Percentiles rank a stretch among this genome's conserved stretches.
Evolutionary conservation across 2,888 invertebrate species (phyloP).

Genomic region (Campoplex capitator): DNA sequence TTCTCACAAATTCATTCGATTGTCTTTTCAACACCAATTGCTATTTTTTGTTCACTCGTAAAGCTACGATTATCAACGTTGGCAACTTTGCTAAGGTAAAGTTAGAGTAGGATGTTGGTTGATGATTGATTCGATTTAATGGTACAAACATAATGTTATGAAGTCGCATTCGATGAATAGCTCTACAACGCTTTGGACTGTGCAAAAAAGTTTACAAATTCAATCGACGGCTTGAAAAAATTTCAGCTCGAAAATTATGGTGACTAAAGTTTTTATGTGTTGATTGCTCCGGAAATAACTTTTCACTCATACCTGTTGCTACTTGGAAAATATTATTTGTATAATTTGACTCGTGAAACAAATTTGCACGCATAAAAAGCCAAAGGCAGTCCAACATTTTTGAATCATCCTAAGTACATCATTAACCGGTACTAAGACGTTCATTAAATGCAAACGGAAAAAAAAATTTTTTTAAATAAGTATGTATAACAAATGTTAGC

Average conservation of each 20-base stretch:
- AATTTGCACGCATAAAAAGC: background rate
- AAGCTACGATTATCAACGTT: background rate
- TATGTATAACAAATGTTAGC: conserved; percentile 24
- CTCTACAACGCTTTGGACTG: background rate
- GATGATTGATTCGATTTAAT: background rate
- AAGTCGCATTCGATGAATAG: background rate
- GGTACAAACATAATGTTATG: background rate
- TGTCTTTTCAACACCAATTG: background rate
- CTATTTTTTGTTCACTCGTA: background rate
- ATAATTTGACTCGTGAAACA: background rate
- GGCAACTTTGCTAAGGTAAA: background rate
- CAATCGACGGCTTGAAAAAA: background rate
- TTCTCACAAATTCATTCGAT: background rate
- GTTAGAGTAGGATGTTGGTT: background rate
- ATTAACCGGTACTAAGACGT: background rate
- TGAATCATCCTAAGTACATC: background rate
- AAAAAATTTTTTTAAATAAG: too few relatives aligned
- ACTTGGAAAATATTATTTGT: background rate
- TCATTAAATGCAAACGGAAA: background rate
- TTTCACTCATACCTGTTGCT: background rate
- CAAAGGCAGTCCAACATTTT: background rate
- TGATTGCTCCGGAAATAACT: background rate
- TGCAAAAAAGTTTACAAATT: background rate
- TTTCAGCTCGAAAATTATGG: background rate
- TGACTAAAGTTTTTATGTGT: background rate